Evolutionary conservation across 1,140 invertebrate species (phyloP), one percentile per base, ranked within the genome.

Genomic region (Leptonema lineaticorne): DNA sequence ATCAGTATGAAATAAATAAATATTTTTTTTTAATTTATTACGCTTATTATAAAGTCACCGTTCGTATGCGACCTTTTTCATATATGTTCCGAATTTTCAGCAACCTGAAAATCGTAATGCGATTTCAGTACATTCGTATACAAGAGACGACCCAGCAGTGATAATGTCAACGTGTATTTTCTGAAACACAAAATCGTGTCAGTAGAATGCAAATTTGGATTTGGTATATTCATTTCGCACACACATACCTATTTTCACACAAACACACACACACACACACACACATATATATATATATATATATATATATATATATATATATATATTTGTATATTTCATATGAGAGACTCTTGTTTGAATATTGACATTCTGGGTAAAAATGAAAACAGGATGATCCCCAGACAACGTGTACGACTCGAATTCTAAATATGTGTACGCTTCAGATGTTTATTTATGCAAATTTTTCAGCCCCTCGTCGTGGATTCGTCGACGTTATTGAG

Each of bases 301-400:
- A 53, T 18, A 53, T 22, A 16, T 24, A 9, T 11, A 27, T 20
- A 53, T 18, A 20, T 20, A 20, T 1, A 20, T 22, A 20, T 53
- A 27, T 2, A 20, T 27, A 20, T 27, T 16, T n/a, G 20, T 48
- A n/a, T 53, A 18, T n/a, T n/a, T n/a, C n/a, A n/a, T 53, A 20
- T 53, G 48, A 27, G 20, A 20, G 9, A 41, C 16, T 41, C 9
- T 16, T 9, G 11, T 58, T 28, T 28, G 59, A 62, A 62, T 62
- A 45, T 62, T 45, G 37, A 62, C 59, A 45, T 62, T 45, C 26
- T 45, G 59, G 26, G n/a, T n/a, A n/a, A 62, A 62, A 45, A 62
- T 62, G 37, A 62, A 62, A 41, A 41, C 11, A 41, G 37, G 37
- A 41, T 41, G 37, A 41, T 41, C 48, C 48, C 48, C 48, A 41